phyloP scores from a whole-genome alignment of 2,113 vertebrate species.

The Ochotona curzoniae region DNA sequence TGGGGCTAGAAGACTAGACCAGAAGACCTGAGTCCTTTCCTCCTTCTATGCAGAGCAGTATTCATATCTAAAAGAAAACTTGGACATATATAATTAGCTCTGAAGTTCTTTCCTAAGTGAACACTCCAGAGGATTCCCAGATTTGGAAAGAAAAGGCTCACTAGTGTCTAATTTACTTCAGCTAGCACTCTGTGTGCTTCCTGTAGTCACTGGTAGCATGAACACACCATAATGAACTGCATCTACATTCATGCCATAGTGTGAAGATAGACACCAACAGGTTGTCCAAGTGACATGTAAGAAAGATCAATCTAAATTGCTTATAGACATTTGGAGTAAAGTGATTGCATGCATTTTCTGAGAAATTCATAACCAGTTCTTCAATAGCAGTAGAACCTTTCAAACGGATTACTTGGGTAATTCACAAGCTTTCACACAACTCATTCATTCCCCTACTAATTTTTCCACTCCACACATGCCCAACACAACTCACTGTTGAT shows the following conservation, averaged over 20 bases:
- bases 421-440: background rate
- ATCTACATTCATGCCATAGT: background rate
- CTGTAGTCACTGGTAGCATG: background rate
- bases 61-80: background rate
- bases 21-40: background rate
- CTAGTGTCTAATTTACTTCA: background rate
- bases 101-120: background rate
- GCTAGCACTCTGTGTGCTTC: background rate
- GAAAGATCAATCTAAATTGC: background rate
- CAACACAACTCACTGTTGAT: background rate
- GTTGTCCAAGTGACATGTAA: background rate
- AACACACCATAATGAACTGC: background rate
- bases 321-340: background rate
- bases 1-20: background rate
- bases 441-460: background rate
- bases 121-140: background rate
- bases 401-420: slow-evolving; percentile 26
- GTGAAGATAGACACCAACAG: background rate
- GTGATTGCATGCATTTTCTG: background rate
- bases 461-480: background rate
- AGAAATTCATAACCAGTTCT: background rate
- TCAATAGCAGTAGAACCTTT: background rate
- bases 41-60: background rate
- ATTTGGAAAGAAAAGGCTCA: background rate
- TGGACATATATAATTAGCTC: background rate